Percentiles rank a stretch among this genome's conserved stretches.
phyloP scores from a whole-genome alignment of 2,797 vertebrate species.

The Champsocephalus esox region DNA sequence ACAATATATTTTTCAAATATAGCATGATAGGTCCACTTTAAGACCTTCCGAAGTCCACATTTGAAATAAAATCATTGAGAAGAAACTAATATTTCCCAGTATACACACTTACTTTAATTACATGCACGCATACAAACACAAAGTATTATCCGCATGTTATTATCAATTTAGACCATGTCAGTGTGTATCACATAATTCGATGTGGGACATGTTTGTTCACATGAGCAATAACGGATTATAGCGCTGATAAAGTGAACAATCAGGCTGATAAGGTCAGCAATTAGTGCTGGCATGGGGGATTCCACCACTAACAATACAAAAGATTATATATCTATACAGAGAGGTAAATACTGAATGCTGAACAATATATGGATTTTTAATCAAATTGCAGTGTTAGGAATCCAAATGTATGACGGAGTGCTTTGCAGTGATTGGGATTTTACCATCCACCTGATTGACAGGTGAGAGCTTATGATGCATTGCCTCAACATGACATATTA shows the following conservation, averaged over 20 bases:
- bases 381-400: not conserved
- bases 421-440: slow-evolving; percentile 11
- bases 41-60: too few relatives aligned
- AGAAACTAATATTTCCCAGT: too few relatives aligned
- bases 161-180: too few relatives aligned
- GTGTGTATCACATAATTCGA: too few relatives aligned
- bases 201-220: too few relatives aligned
- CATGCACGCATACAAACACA: too few relatives aligned
- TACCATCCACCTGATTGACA: slow-evolving; percentile 2
- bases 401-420: not conserved
- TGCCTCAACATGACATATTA: not conserved
- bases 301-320: not conserved
- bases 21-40: too few relatives aligned
- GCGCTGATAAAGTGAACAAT: not conserved
- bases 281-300: not conserved
- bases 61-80: too few relatives aligned
- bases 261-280: not conserved
- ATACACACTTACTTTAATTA: too few relatives aligned
- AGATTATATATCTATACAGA: not conserved
- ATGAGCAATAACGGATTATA: not conserved
- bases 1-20: too few relatives aligned
- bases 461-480: not conserved
- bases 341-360: not conserved
- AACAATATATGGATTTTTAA: not conserved
- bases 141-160: too few relatives aligned